Evolutionary conservation across 2,113 vertebrate genomes (phyloP), one percentile per base, ranked within the genome.

Genomic region (Verasper variegatus): DNA sequence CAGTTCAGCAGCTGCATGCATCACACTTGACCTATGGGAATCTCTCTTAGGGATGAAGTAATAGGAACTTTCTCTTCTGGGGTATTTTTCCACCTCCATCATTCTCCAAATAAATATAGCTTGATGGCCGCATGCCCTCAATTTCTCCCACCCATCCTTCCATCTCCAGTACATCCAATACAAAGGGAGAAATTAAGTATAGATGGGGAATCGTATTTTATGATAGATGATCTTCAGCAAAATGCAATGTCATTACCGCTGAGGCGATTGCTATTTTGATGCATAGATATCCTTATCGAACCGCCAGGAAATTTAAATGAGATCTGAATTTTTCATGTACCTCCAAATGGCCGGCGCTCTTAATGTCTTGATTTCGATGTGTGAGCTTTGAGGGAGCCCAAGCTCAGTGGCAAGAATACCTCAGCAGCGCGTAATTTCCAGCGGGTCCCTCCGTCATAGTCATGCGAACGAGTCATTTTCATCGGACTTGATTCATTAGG

Each of bases 271-370:
- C 85, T 87, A 78, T 85, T 87, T 91, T 89, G 88, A 92, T 86
- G 78, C 88, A 91, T 91, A 84, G 89, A 87, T 89, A 66, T 82
- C 87, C 83, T 86, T 86, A 87, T 88, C 78, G 24, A 81, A 79
- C 83, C 26, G 69, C 67, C 71, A 55, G 76, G 74, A 69, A 87
- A 90, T 90, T 83, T 82, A 92, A 92, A 94, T 93, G 87, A 92
- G 91, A 82, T 92, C 54, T 89, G 68, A 88, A 92, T 91, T 93
- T 91, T 94, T 94, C 87, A 90, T 93, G 91, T 73, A 81, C 75
- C 87, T 90, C 88, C 74, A 84, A 91, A 93, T 88, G 84, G 79
- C 81, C 31, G 26, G 57, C 21, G 55, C 76, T 68, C 78, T 78
- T 93, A 90, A 89, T 81, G 85, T 80, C 70, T 68, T 56, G 86